Evolutionary conservation across 2,888 invertebrate genomes (phyloP), one percentile per base, ranked within the genome.

Genomic region (Caenorhabditis japonica): DNA sequence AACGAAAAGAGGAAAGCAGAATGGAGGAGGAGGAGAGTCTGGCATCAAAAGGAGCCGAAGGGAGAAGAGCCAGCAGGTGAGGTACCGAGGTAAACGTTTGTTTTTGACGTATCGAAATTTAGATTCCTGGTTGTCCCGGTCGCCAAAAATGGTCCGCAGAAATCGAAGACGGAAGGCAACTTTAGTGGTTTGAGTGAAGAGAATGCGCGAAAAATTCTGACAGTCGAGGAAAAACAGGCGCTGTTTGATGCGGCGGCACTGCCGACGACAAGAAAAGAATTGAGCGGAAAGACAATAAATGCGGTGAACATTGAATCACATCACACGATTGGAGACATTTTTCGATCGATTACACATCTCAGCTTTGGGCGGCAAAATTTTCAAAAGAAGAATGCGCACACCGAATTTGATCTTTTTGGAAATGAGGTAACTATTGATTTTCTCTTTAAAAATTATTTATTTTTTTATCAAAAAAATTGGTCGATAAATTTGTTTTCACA

Each of bases 371-470:
- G 78, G 3, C 62, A 69, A 17, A 73, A 74, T 21, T 38, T 36
- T 1, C 59, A 41, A 12, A 55, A 59, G 43, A 72, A 72, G 38
- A 43, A 12, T 4, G 21, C 19, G 49, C 70, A 52, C 3, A 80
- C 72, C 25, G 83, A 83, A 3, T 80, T 80, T 52, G 86, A 86
- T 69, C 66, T 86, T 7, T 61, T 74, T 51, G 85, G 82, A 27
- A 80, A 84, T 10, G 85, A 86, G 52, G 81, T 82, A 21, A 17
- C 1, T n/a, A n/a, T n/a, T n/a, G n/a, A n/a, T n/a, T n/a, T n/a
- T n/a, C n/a, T n/a, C n/a, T n/a, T n/a, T n/a, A n/a, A n/a, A n/a
- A n/a, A n/a, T n/a, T n/a, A n/a, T n/a, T n/a, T n/a, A n/a, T n/a
- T n/a, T n/a, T n/a, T n/a, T n/a, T n/a, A n/a, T n/a, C n/a, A n/a